phyloP scores from a whole-genome alignment of 2,113 vertebrate genomes.

The Ptilorrhoa leucosticta region DNA sequence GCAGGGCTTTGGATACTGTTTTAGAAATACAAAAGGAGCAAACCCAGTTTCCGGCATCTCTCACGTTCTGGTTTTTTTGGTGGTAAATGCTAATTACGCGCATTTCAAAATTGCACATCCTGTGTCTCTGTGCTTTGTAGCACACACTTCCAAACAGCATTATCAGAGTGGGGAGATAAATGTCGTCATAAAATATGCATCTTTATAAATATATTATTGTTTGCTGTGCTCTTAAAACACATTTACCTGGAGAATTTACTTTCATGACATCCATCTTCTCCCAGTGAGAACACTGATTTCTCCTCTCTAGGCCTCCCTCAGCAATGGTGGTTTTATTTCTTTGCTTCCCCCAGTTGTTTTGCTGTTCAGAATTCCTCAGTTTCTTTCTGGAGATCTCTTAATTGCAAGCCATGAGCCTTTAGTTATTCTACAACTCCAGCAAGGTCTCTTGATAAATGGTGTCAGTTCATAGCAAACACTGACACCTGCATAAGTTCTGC shows the following conservation, averaged over 20 bases:
- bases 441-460: slow-evolving; percentile 2
- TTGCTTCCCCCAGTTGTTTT: not conserved
- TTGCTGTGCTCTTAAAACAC: not conserved
- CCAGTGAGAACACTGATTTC: not conserved
- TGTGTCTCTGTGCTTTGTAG: not conserved
- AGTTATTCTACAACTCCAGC: slow-evolving; percentile 11
- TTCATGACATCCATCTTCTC: not conserved
- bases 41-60: not conserved
- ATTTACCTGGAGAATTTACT: not conserved
- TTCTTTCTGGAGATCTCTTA: slow-evolving; percentile 31
- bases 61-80: not conserved
- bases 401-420: not conserved
- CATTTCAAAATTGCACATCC: not conserved
- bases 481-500: slow-evolving; percentile 18
- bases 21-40: not conserved
- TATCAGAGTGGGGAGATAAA: not conserved
- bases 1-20: not conserved
- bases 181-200: not conserved
- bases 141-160: not conserved
- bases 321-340: not conserved
- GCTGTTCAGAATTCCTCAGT: not conserved
- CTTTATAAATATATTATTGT: slow-evolving; percentile 28
- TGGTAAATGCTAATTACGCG: not conserved
- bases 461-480: not conserved
- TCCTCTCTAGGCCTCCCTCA: not conserved